Conservation (phyloP, 2,888 invertebrate genomes). For the Coremacera marginata region DNA sequence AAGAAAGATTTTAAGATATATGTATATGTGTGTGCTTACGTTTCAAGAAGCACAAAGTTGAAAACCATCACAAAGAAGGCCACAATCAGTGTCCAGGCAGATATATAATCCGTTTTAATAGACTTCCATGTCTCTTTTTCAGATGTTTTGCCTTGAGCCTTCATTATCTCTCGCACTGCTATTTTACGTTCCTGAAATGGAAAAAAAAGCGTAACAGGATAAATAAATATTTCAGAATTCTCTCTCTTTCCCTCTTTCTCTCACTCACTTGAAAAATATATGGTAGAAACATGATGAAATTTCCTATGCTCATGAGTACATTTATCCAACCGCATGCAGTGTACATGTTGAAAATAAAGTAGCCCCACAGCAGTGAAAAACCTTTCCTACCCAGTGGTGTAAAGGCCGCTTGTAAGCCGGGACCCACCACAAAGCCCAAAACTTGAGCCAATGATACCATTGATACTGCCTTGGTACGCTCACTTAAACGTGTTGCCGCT, state of each 20-base stretch:
- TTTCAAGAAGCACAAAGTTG: conserved; percentile 89
- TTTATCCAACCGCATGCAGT: conserved; percentile 90
- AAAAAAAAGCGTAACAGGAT: not conserved
- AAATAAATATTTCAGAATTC: not conserved
- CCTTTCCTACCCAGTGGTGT: conserved; percentile 82
- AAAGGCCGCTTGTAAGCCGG: conserved; percentile 84
- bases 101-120: conserved; percentile 80
- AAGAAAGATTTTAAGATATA: too few species aligned
- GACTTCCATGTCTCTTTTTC: conserved; percentile 82
- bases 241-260: not conserved
- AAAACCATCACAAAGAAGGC: conserved; percentile 88
- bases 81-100: conserved; percentile 82
- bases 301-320: conserved; percentile 79
- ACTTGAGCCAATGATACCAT: conserved; percentile 88
- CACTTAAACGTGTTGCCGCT: conserved; percentile 82
- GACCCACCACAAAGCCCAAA: conserved; percentile 88
- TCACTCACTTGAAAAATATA: conserved; percentile 75
- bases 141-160: conserved; percentile 77
- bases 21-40: conserved; percentile 71
- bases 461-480: conserved; percentile 86
- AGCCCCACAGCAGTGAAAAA: conserved; percentile 70
- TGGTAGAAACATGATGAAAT: conserved; percentile 81
- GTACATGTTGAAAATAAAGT: conserved; percentile 84
- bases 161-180: conserved; percentile 84
- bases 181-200: conserved; percentile 75